Conservation (phyloP, 2,888 invertebrate species). For the Tenthredo scrophulariae region DNA sequence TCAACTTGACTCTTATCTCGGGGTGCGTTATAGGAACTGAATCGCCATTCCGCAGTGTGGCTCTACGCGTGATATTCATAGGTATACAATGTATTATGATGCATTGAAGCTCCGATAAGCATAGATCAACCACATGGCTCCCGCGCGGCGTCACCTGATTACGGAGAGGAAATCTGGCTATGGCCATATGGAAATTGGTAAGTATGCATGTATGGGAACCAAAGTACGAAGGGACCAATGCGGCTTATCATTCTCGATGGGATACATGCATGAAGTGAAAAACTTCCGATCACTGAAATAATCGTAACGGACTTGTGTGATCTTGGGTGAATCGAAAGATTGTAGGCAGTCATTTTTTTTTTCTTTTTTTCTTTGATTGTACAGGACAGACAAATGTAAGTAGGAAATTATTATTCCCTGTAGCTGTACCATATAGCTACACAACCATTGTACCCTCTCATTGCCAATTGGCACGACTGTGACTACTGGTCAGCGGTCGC, state of each 20-base stretch:
- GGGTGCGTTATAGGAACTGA: neutral
- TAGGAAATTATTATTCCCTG: neutral
- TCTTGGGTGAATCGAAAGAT: neutral
- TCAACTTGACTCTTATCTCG: neutral
- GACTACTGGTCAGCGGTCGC: constrained; percentile 21
- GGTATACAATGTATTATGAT: neutral
- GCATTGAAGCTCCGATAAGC: neutral
- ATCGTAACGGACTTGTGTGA: neutral
- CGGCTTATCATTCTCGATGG: neutral
- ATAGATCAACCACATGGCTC: neutral
- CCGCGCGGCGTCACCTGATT: neutral
- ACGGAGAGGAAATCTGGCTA: neutral
- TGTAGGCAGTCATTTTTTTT: neutral
- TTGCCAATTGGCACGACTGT: constrained; percentile 47
- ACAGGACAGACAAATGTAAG: neutral
- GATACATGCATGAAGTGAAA: neutral
- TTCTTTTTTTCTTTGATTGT: too few species aligned
- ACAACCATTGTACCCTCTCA: constrained; percentile 21
- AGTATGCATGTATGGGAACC: neutral
- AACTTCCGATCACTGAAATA: neutral
- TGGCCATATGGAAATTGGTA: neutral
- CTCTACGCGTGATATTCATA: neutral
- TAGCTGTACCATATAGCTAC: neutral
- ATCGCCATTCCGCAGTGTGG: neutral
- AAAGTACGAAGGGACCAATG: neutral